phyloP scores from a whole-genome alignment of 2,113 vertebrate species.

The Gadus macrocephalus region DNA sequence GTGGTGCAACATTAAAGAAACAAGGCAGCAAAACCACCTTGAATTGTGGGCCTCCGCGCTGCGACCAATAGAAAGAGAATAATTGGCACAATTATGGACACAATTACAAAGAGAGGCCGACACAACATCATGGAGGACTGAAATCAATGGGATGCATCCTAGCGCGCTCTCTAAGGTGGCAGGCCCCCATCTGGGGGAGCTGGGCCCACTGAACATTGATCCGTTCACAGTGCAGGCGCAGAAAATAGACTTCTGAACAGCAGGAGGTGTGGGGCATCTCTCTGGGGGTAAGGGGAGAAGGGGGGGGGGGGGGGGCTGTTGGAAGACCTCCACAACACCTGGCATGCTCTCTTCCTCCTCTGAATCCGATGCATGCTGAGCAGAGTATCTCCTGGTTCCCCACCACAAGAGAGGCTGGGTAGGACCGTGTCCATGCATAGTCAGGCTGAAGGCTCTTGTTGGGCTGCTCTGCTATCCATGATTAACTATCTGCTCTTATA shows the following conservation, averaged over 20 bases:
- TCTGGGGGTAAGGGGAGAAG: slow-evolving; percentile 2
- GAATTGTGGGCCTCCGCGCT: too few relatives aligned
- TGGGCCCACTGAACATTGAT: slow-evolving; percentile 46
- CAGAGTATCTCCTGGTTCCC: too few relatives aligned
- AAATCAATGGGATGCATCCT: slow-evolving; percentile 53
- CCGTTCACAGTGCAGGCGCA: slow-evolving; percentile 35
- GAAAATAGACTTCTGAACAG: slow-evolving; percentile 41
- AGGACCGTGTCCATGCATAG: too few relatives aligned
- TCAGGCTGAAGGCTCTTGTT: too few relatives aligned
- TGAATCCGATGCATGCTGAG: too few relatives aligned
- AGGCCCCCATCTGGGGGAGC: slow-evolving; percentile 26
- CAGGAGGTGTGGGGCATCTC: slow-evolving; percentile 16
- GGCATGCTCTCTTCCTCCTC: not conserved
- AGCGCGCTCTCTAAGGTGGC: slow-evolving; percentile 33
- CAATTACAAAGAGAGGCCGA: slow-evolving; percentile 15
- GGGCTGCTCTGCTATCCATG: too few relatives aligned
- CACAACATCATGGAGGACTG: slow-evolving; percentile 42
- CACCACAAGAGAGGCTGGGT: too few relatives aligned
- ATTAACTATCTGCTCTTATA: too few relatives aligned
- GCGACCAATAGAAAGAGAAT: slow-evolving; percentile 1
- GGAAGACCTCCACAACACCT: slow-evolving; percentile 43
- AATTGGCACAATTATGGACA: slow-evolving; percentile 8
- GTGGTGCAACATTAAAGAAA: too few relatives aligned
- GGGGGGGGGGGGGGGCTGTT: not conserved
- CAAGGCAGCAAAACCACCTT: too few relatives aligned